Evolutionary conservation across 2,113 vertebrate genomes (phyloP), one percentile per base, ranked within the genome.

Genomic region (Fregetta grallaria): DNA sequence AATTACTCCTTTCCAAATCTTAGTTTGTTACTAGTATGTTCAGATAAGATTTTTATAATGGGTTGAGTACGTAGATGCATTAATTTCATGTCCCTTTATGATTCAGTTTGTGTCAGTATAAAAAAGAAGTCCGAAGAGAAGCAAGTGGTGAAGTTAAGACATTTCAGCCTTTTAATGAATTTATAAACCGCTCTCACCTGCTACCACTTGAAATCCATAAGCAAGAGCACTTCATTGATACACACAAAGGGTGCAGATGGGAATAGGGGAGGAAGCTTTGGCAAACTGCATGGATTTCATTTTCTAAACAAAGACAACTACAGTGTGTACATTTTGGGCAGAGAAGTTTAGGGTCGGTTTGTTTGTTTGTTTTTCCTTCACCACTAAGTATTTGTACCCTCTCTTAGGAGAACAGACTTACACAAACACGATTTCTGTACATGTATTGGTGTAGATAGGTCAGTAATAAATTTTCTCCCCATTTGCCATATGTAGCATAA

Each of bases 151-250:
- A 83, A 90, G 62, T 83, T 92, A 90, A 88, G 75, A 74, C 72
- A 80, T 92, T 79, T 80, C 68, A 88, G 83, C 47, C 32, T 86
- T 95, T 65, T 92, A 88, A 95, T 86, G 42, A 91, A 86, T 95
- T 96, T 83, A 80, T 92, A 86, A 91, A 70, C 50, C 63, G 62
- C 45, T 38, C 58, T 93, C 88, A 93, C 75, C 88, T 96, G 95
- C 86, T 86, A 77, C 92, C 92, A 88, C 92, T 94, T 53, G 55
- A 92, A 95, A 92, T 80, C 59, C 22, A 4, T 30, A 55, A 61
- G 42, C 67, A 90, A 83, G 92, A 86, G 72, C 72, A 73, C 88
- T 92, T 90, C 49, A 88, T 4, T 32, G 71, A 76, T 75, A 70
- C 13, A 63, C 40, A 66, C 11, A 56, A 66, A 92, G 58, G 22